phyloP scores from a whole-genome alignment of 2,113 vertebrate genomes.

The Sakesphorus luctuosus region DNA sequence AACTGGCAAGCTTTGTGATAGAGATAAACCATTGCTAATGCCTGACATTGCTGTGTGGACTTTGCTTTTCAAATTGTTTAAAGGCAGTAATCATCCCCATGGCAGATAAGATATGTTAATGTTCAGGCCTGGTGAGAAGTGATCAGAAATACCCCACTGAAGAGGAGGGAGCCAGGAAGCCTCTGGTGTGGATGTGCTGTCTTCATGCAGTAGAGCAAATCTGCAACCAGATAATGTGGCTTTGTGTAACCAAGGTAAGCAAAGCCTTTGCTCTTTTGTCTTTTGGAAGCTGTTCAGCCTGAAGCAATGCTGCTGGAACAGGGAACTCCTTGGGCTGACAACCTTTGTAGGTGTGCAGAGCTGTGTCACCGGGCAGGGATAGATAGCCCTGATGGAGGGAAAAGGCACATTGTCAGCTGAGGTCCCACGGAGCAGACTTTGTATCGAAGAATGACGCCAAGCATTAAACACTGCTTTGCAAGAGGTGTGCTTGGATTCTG shows the following conservation, averaged over 20 bases:
- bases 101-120: not conserved
- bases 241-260: not conserved
- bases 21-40: not conserved
- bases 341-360: accelerated
- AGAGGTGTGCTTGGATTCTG: not conserved
- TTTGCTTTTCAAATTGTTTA: not conserved
- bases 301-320: not conserved
- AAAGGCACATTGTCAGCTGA: not conserved
- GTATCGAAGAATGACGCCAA: not conserved
- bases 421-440: not conserved
- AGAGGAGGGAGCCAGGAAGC: not conserved
- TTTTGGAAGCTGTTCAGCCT: not conserved
- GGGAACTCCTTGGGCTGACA: not conserved
- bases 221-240: not conserved
- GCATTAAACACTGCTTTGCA: not conserved
- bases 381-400: not conserved
- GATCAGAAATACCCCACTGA: not conserved
- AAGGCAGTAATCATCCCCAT: not conserved
- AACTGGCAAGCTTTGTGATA: not conserved
- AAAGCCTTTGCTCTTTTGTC: not conserved
- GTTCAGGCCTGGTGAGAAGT: not conserved
- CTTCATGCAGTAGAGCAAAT: not conserved
- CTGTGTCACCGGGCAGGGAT: accelerated
- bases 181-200: not conserved
- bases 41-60: not conserved